Evolutionary conservation across 2,888 invertebrate species (phyloP).

Genomic region (Incurvaria masculella): DNA sequence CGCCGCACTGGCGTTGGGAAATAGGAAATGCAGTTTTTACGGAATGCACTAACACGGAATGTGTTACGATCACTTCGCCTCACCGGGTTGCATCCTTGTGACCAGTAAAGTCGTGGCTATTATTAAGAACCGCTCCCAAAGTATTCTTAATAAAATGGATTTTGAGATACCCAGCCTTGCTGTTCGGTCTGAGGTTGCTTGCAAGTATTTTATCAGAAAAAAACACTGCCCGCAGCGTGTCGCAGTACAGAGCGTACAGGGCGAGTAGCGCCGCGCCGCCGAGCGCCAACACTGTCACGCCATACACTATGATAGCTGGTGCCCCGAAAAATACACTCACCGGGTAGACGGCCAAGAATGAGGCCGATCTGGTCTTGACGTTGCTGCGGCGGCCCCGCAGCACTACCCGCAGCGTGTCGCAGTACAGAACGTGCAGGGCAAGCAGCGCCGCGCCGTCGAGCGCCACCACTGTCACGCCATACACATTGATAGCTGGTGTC

Average conservation of each 20-base stretch:
- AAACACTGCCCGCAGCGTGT: conserved; percentile 54
- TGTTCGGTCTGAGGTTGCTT: too few relatives aligned
- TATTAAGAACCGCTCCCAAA: too few relatives aligned
- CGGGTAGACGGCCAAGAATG: conserved; percentile 62
- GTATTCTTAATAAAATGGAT: too few relatives aligned
- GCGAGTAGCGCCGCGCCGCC: conserved; percentile 47
- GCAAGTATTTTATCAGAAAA: conserved; percentile 1
- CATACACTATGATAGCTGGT: conserved; percentile 56
- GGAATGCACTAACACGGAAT: too few relatives aligned
- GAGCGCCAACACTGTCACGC: conserved; percentile 50
- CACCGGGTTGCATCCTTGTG: too few relatives aligned
- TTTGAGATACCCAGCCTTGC: too few relatives aligned
- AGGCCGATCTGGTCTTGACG: conserved; percentile 51
- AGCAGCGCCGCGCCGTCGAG: conserved; percentile 48
- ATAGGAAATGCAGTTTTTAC: too few relatives aligned
- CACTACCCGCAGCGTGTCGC: conserved; percentile 53
- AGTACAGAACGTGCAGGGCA: conserved; percentile 47
- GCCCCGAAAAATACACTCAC: conserved; percentile 37
- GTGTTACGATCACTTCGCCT: too few relatives aligned
- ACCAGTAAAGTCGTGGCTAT: too few relatives aligned
- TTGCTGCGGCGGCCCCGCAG: conserved; percentile 50
- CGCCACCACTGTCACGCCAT: conserved; percentile 54
- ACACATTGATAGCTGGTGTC: conserved; percentile 57
- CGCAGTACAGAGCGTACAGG: conserved; percentile 48
- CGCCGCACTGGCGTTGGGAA: too few relatives aligned